Evolutionary conservation across 2,113 vertebrate genomes (phyloP), one percentile per base, ranked within the genome.

Genomic region (Pungitius pungitius): DNA sequence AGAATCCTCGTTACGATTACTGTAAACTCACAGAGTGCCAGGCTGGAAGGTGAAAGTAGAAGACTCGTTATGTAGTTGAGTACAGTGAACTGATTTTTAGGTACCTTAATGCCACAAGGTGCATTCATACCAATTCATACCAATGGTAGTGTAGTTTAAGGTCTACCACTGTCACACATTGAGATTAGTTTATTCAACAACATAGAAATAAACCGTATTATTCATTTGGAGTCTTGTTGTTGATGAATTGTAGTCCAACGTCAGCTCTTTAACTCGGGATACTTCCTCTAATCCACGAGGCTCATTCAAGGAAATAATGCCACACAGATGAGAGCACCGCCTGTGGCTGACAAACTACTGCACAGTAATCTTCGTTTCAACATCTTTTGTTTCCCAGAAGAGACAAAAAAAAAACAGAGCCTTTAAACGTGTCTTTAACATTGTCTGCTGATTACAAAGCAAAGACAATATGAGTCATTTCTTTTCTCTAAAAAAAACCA

Each of bases 361-460:
- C 22, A 27, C 27, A 17, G 3, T 43, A 1, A 56, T 54, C 11
- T 13, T 45, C 12, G 63, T 47, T 60, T 14, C 35, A 43, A 11
- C 8, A 0, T 35, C 4, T 45, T 52, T 13, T 66, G 61, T n/a
- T 24, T 55, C 47, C 20, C 17, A 42, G 35, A 58, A 35, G 42
- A 58, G 26, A 63, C 33, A 47, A 62, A n/a, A n/a, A n/a, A n/a
- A 61, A 63, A 33, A 30, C 1, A 24, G 2, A 17, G 3, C 0
- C 1, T 37, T 27, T 47, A 62, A 3, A 45, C 47, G 10, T 17
- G 13, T 4, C 42, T 63, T 69, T 17, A 52, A 22, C 45, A 69
- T 73, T 1, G 33, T 77, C 79, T 26, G 66, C 55, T 35, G 15
- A 61, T 77, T 56, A 62, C 57, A 64, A 49, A 62, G 37, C 71